A percentile compares a stretch with the other conserved stretches of the same genome.
phyloP scores from a whole-genome alignment of 2,113 vertebrate genomes.

The Galbula dea region DNA sequence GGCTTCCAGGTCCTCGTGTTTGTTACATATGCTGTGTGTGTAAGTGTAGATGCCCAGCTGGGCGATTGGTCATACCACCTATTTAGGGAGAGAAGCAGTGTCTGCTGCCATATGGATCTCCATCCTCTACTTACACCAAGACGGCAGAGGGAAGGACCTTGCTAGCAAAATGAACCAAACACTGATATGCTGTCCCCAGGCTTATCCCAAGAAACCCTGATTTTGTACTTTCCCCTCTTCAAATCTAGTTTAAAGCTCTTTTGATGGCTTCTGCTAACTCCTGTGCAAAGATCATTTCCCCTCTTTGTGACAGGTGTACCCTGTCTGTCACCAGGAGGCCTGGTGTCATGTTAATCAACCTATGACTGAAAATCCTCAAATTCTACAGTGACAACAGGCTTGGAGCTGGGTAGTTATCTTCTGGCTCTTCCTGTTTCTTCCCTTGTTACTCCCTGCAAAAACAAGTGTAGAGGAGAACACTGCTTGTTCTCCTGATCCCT shows the following conservation, averaged over 20 bases:
- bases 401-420: fast-evolving
- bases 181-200: no score
- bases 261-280: neutral
- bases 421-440: neutral
- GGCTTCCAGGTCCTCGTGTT: no score
- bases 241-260: no score
- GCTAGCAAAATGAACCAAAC: no score
- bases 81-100: no score
- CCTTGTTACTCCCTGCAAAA: neutral
- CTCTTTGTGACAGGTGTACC: neutral
- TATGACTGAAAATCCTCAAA: neutral
- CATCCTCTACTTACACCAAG: neutral
- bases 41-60: no score
- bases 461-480: no score
- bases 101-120: no score
- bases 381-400: neutral
- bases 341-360: fast-evolving
- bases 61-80: no score
- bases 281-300: neutral
- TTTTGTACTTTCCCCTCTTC: neutral
- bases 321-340: fast-evolving
- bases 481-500: no score
- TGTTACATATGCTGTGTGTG: no score
- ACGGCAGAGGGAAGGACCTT: no score
- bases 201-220: neutral